Conservation (phyloP, 2,113 vertebrate genomes). For the Illadopsis cleaveri region DNA sequence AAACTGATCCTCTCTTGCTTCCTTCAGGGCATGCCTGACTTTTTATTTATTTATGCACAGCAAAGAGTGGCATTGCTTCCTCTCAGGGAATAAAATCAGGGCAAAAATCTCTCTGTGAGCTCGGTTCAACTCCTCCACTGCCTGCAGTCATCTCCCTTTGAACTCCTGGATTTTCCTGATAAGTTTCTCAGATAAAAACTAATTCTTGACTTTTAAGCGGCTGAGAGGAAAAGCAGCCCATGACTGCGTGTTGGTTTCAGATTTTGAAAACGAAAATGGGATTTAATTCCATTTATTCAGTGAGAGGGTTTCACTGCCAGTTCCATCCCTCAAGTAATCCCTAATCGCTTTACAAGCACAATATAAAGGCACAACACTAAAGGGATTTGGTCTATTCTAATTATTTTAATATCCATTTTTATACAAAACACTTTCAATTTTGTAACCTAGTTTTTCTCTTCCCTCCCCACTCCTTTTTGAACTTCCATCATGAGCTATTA, state of each 20-base stretch:
- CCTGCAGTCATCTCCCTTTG: constrained; percentile 3
- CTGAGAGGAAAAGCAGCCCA: neutral
- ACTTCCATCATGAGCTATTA: neutral
- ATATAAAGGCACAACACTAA: neutral
- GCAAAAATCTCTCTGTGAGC: neutral
- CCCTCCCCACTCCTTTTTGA: neutral
- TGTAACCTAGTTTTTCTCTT: neutral
- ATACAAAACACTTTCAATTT: neutral
- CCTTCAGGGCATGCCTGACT: neutral
- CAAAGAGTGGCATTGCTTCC: neutral
- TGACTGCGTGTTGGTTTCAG: neutral
- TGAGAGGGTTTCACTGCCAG: neutral
- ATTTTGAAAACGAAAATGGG: neutral
- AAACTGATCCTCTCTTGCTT: neutral
- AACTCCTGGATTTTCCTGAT: neutral
- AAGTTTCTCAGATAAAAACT: constrained; percentile 12
- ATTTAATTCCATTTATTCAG: neutral
- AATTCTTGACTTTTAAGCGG: neutral
- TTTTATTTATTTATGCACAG: neutral
- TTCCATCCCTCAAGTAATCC: neutral
- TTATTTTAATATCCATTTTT: constrained; percentile 12
- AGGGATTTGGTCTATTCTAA: neutral
- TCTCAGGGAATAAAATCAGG: neutral
- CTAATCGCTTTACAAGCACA: neutral
- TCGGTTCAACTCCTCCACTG: neutral